Evolutionary conservation across 2,113 vertebrate species (phyloP).

Genomic region (Hylia prasina): DNA sequence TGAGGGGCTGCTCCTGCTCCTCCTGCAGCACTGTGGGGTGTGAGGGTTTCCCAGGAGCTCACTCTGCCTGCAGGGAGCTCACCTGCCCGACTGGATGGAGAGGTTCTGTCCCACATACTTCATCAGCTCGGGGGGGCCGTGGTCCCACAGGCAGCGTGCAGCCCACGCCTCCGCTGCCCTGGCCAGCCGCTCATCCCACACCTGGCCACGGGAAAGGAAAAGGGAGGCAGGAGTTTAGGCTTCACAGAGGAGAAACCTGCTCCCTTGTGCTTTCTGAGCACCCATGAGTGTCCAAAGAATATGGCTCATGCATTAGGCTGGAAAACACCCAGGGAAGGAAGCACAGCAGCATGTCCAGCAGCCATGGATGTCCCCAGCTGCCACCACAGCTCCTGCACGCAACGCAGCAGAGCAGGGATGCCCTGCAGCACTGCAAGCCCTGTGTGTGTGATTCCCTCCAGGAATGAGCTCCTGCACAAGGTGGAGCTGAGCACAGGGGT

Average conservation of each 20-base stretch:
- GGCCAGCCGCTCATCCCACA: constrained; percentile 86
- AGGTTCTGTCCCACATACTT: constrained; percentile 87
- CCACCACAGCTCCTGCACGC: background rate
- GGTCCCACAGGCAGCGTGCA: constrained; percentile 83
- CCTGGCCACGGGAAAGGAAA: constrained; percentile 56
- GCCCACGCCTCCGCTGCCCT: constrained; percentile 84
- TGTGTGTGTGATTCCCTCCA: background rate
- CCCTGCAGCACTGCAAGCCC: background rate
- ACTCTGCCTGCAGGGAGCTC: background rate
- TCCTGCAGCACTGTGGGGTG: background rate
- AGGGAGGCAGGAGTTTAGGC: background rate
- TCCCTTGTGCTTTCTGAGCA: background rate
- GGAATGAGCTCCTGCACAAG: background rate
- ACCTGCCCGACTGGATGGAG: constrained; percentile 85
- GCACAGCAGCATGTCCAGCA: background rate
- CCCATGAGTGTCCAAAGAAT: background rate
- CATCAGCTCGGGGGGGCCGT: constrained; percentile 81
- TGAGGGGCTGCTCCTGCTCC: background rate
- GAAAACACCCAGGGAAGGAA: background rate
- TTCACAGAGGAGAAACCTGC: background rate
- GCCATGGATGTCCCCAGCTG: background rate
- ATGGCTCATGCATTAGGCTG: background rate
- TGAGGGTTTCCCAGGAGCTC: fast-evolving
- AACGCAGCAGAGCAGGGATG: fast-evolving
- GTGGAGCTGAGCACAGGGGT: background rate